Evolutionary conservation across 1,140 invertebrate genomes (phyloP).

Genomic region (Dolichoris vasculosae): DNA sequence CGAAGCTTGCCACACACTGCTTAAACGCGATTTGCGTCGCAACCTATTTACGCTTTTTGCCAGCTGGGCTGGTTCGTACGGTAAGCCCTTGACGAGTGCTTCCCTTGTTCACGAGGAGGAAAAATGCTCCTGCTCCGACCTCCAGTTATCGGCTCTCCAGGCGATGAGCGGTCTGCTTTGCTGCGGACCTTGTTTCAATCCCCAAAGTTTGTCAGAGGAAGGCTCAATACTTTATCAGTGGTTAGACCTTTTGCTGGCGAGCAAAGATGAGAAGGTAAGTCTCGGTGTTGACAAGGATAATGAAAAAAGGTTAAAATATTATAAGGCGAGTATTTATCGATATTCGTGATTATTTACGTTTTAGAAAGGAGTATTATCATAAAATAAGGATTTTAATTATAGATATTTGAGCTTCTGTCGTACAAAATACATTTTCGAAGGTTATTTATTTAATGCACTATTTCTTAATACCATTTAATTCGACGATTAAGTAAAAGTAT

Average conservation of each 20-base stretch:
- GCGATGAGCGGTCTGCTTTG: slow-evolving; percentile 96
- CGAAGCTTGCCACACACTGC: slow-evolving; percentile 87
- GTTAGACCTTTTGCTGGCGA: slow-evolving; percentile 92
- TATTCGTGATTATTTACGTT: no score
- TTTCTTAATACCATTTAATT: no score
- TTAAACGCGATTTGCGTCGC: slow-evolving; percentile 90
- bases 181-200: slow-evolving; percentile 95
- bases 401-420: no score
- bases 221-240: slow-evolving; percentile 92
- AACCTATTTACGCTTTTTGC: slow-evolving; percentile 95
- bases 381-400: no score
- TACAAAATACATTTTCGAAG: no score
- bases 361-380: no score
- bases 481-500: no score
- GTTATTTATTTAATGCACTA: no score
- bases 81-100: slow-evolving; percentile 71
- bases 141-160: slow-evolving; percentile 83
- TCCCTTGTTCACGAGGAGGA: slow-evolving; percentile 66
- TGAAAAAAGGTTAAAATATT: no score
- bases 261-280: slow-evolving; percentile 89
- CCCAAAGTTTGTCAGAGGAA: slow-evolving; percentile 88
- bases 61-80: slow-evolving; percentile 92
- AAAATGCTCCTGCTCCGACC: slow-evolving; percentile 76
- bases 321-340: no score
- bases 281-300: no score